Conservation (phyloP, 2,797 vertebrate genomes). For the Pseudochaenichthys georgianus region DNA sequence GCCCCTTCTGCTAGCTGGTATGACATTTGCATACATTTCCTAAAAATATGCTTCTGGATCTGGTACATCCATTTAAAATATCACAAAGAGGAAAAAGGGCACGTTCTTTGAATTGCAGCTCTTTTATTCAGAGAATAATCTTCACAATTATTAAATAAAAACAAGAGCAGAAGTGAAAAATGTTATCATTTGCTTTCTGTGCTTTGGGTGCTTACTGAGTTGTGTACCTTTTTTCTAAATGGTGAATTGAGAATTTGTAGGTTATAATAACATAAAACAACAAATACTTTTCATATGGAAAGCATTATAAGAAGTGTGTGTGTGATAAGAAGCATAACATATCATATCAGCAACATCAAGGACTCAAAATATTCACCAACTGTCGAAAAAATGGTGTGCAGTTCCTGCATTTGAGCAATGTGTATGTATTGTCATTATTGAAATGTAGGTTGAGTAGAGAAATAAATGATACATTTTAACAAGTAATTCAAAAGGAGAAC, state of each 20-base stretch:
- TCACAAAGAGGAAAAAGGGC: slow-evolving; percentile 29
- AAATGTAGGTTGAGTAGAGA: not conserved
- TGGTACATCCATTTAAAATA: slow-evolving; percentile 8
- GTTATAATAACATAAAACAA: not conserved
- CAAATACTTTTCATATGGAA: not conserved
- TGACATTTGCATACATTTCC: slow-evolving; percentile 54
- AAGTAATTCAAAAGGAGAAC: not conserved
- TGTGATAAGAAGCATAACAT: no score
- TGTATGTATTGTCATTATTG: not conserved
- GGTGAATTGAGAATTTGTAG: not conserved
- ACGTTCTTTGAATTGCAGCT: slow-evolving; percentile 10
- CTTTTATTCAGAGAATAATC: not conserved
- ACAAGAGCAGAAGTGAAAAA: not conserved
- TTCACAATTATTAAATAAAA: slow-evolving; percentile 24
- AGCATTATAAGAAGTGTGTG: no score
- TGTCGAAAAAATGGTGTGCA: no score
- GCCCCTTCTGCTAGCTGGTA: slow-evolving; percentile 24
- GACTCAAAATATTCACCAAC: not conserved
- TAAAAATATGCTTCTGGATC: slow-evolving; percentile 28
- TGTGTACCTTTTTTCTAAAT: no score
- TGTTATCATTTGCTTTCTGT: not conserved
- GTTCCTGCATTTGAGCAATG: no score
- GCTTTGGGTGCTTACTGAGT: no score
- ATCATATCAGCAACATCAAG: not conserved
- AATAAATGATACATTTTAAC: not conserved